phyloP scores from a whole-genome alignment of 1,140 invertebrate genomes.

The Ylistrum balloti region DNA sequence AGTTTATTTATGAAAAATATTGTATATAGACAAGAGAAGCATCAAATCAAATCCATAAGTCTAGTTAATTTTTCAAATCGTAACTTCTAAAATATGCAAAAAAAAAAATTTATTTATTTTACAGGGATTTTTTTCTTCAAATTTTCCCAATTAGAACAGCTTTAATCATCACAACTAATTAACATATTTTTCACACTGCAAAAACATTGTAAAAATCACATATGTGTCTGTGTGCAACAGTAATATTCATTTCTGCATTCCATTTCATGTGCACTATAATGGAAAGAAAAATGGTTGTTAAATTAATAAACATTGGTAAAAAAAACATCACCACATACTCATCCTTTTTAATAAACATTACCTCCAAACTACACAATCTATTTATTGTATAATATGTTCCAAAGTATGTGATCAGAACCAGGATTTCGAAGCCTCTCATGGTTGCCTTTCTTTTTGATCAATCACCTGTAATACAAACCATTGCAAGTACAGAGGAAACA shows the following conservation, averaged over 20 bases:
- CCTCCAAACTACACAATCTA: constrained; percentile 33
- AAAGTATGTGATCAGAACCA: background rate
- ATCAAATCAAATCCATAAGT: too few relatives aligned
- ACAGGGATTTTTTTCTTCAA: too few relatives aligned
- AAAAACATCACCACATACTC: background rate
- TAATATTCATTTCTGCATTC: constrained; percentile 17
- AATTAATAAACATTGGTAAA: background rate
- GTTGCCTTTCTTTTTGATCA: constrained; percentile 42
- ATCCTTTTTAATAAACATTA: constrained; percentile 7
- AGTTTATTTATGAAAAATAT: background rate
- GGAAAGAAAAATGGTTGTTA: background rate
- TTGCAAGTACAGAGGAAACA: constrained; percentile 45
- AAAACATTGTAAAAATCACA: background rate
- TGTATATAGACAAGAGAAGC: too few relatives aligned
- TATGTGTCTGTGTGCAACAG: background rate
- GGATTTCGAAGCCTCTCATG: constrained; percentile 22
- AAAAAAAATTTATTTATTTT: too few relatives aligned
- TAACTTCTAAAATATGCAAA: too few relatives aligned
- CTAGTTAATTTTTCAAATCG: too few relatives aligned
- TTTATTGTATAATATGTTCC: constrained; percentile 25
- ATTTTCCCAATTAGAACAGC: too few relatives aligned
- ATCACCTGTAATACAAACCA: constrained; percentile 57
- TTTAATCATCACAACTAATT: background rate
- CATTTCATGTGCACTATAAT: background rate
- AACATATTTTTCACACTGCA: background rate